Evolutionary conservation across 2,888 invertebrate genomes (phyloP), one percentile per base, ranked within the genome.

Genomic region (Bellardia pandia): DNA sequence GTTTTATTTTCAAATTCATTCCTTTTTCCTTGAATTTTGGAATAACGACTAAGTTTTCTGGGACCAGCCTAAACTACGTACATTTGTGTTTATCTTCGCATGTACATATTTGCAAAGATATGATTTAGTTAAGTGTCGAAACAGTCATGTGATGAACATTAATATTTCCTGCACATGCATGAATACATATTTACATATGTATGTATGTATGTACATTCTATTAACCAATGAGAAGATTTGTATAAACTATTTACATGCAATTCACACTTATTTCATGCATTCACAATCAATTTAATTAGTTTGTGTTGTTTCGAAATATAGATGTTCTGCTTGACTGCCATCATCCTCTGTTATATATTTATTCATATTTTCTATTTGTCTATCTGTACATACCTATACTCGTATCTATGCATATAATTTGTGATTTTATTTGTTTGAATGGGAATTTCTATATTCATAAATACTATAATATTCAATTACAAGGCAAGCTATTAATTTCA

Each of bases 241-340:
- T 40, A 48, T 69, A 62, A 62, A 69, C 40, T 81, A 81, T 76
- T 23, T 76, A 40, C 16, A 53, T 69, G 14, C 16, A 60, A 5
- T 68, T 69, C 60, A 82, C 75, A 82, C 68, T 69, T 82, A 82
- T 69, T 69, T 76, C 51, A 76, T 76, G 45, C 69, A 76, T 14
- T 48, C 60, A 69, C 30, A 82, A 42, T 60, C 75, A 68, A 30
- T 66, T 81, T 81, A 81, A 81, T 74, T 74, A 66, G 66, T 74
- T 81, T 66, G 9, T 66, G 23, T 76, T 64, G 30, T 23, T 14
- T 64, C 62, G 16, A 62, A 60, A 58, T 58, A 9, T 30, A 42
- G 30, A 62, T 58, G 14, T 58, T 60, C 6, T 16, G 13, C 13
- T 53, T 76, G 51, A 62, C 23, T 48, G 48, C 45, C n/a, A 13